Evolutionary conservation across 2,797 vertebrate genomes (phyloP).

Genomic region (Coendou prehensilis): DNA sequence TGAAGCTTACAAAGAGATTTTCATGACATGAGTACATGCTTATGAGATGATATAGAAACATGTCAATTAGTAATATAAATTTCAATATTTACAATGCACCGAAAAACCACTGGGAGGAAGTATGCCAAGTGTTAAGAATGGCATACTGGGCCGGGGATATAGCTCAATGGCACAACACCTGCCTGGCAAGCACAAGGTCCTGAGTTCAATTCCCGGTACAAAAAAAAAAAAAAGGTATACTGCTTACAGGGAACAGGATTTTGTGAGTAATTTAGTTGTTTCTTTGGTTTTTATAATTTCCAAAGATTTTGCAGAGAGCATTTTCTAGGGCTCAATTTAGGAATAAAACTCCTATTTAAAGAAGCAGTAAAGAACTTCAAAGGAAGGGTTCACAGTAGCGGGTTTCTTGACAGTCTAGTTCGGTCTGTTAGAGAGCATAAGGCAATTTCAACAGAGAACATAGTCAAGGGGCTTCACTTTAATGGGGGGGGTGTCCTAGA

Average conservation of each 20-base stretch:
- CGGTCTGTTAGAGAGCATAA: not conserved
- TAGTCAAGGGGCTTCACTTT: not conserved
- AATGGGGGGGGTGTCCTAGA: not conserved
- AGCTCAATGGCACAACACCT: no score
- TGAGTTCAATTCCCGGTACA: no score
- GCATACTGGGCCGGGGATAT: not conserved
- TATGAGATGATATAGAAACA: not conserved
- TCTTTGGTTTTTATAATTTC: not conserved
- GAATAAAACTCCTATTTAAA: constrained; percentile 39
- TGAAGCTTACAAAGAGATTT: not conserved
- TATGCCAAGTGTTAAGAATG: not conserved
- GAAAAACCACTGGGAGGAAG: not conserved
- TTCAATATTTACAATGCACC: not conserved
- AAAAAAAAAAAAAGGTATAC: no score
- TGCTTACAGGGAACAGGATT: not conserved
- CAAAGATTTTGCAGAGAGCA: not conserved
- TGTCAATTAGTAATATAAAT: not conserved
- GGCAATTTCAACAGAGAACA: not conserved
- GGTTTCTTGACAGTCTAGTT: constrained; percentile 4
- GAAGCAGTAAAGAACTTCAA: constrained; percentile 16
- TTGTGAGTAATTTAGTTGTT: not conserved
- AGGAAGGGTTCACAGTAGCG: not conserved
- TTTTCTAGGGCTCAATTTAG: constrained; percentile 50
- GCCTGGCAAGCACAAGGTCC: no score
- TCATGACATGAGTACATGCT: not conserved